These are phyloP conservation scores for Kuschelorhynchus macadamiae DNA, from an alignment of 2,888 invertebrate species.

Conservation along the genomic window DNA sequence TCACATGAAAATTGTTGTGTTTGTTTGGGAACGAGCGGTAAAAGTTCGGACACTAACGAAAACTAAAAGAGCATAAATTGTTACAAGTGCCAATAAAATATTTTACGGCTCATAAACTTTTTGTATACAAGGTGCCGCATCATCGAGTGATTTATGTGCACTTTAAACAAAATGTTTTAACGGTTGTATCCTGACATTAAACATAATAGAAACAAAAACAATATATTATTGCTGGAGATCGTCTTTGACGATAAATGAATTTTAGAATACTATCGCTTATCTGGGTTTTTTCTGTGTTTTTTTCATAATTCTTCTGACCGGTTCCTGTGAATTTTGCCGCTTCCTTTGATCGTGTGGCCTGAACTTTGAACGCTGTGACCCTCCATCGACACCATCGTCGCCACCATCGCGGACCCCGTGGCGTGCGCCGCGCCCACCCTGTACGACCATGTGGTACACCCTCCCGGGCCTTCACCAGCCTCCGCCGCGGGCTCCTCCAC, in stretches of 20 bases:
- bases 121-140: slow-evolving; percentile 58
- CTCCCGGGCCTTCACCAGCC: slow-evolving; percentile 81
- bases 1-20: slow-evolving; percentile 13
- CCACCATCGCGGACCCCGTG: slow-evolving; percentile 82
- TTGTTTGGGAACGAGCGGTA: slow-evolving; percentile 6
- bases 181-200: slow-evolving; percentile 31
- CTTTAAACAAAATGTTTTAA: slow-evolving; percentile 56
- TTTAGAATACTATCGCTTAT: slow-evolving; percentile 53
- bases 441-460: slow-evolving; percentile 86
- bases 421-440: slow-evolving; percentile 83
- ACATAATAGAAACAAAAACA: slow-evolving; percentile 27
- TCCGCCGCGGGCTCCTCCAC: slow-evolving; percentile 87
- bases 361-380: slow-evolving; percentile 64
- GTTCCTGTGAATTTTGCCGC: slow-evolving; percentile 7
- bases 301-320: slow-evolving; percentile 56
- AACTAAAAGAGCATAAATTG: slow-evolving; percentile 53
- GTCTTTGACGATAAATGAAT: slow-evolving; percentile 47
- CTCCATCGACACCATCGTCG: slow-evolving; percentile 71
- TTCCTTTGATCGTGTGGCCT: slow-evolving; percentile 10
- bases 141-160: slow-evolving; percentile 58
- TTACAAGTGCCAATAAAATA: slow-evolving; percentile 64
- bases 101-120: slow-evolving; percentile 64
- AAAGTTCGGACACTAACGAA: slow-evolving; percentile 28
- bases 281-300: slow-evolving; percentile 58
- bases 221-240: slow-evolving; percentile 43